Conservation (phyloP, 2,113 vertebrate species). For the zebrafish (Danio rerio) region GRCz12tu NC_133186.1:20492001-20492500, state of each 20-base stretch:
- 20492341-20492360: conserved; percentile 1
- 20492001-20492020: conserved; percentile 21
- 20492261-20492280: conserved; percentile 82
- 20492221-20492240: background rate
- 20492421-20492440: conserved; percentile 85
- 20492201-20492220: conserved; percentile 18
- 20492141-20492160: conserved; percentile 12
- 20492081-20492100: conserved; percentile 21
- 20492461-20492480: conserved; percentile 97
- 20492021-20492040: conserved; percentile 32
- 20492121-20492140: conserved; percentile 8
- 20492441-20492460: conserved; percentile 93
- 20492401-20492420: conserved; percentile 83
- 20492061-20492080: background rate
- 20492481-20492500: conserved; percentile 78
- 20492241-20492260: background rate
- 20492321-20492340: background rate
- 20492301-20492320: conserved; percentile 86
- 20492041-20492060: background rate
- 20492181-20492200: conserved; percentile 35
- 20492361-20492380: background rate
- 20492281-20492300: conserved; percentile 95
- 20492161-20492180: conserved; percentile 30
- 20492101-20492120: conserved; percentile 11
- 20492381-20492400: background rate